Evolutionary conservation across 2,888 invertebrate species (phyloP).

Genomic region (Catocala fraxini): DNA sequence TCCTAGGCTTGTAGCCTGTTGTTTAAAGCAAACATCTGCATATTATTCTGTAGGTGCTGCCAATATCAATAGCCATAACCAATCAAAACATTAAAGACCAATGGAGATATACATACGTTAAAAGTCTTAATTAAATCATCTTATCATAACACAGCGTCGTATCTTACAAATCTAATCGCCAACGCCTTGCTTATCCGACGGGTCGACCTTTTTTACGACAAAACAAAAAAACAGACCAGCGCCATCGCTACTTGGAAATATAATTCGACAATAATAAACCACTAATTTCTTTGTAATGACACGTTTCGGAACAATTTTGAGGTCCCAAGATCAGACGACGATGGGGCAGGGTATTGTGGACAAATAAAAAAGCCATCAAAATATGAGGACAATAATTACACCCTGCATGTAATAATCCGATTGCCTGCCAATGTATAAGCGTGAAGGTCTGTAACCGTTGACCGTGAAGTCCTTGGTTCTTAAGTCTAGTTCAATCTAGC

Average conservation of each 20-base stretch:
- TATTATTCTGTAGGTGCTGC: no score
- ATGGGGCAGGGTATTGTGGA: slow-evolving; percentile 37
- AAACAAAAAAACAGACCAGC: slow-evolving; percentile 48
- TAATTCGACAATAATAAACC: slow-evolving; percentile 71
- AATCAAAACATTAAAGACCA: no score
- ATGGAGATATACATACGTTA: no score
- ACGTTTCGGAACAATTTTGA: slow-evolving; percentile 52
- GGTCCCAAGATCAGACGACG: slow-evolving; percentile 36
- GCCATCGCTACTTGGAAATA: slow-evolving; percentile 60
- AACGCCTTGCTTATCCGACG: slow-evolving; percentile 56
- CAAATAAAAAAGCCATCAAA: slow-evolving; percentile 16
- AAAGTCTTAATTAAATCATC: not conserved
- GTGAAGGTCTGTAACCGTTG: no score
- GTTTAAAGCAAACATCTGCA: no score
- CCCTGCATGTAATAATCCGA: not conserved
- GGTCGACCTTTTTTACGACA: slow-evolving; percentile 55
- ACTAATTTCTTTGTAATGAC: slow-evolving; percentile 76
- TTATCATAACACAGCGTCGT: slow-evolving; percentile 13
- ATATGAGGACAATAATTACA: slow-evolving; percentile 14
- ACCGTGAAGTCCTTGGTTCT: no score
- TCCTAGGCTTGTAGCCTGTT: not conserved
- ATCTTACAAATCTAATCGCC: slow-evolving; percentile 57
- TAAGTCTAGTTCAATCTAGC: no score
- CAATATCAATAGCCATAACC: no score
- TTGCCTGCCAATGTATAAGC: no score